These are phyloP conservation scores for Tinamus guttatus DNA, from an alignment of 2,113 vertebrate genomes.

Conservation along the genomic window DNA sequence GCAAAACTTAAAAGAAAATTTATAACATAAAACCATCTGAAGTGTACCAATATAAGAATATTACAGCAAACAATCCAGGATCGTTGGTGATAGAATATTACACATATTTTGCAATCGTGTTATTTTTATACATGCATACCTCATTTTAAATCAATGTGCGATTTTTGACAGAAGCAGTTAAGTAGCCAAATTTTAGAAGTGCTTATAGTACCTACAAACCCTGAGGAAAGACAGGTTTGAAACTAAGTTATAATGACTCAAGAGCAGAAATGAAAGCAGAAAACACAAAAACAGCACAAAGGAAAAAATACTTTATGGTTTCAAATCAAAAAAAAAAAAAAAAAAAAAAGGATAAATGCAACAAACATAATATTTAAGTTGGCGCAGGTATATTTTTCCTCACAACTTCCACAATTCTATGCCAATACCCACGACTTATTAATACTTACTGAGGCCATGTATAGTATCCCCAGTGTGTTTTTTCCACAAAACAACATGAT, in stretches of 20 bases:
- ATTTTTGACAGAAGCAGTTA: background rate
- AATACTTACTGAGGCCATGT: conserved; percentile 90
- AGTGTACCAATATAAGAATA: background rate
- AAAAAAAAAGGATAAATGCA: background rate
- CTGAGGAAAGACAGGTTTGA: background rate
- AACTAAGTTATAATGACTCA: background rate
- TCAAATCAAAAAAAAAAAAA: background rate
- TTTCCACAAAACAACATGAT: conserved; percentile 90
- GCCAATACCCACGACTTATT: background rate
- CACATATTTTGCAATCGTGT: rapidly evolving
- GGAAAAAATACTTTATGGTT: rapidly evolving
- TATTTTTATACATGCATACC: background rate
- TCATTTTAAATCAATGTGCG: background rate
- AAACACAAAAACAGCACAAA: background rate
- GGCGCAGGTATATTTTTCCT: background rate
- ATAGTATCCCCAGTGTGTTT: conserved; percentile 98
- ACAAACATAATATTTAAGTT: background rate
- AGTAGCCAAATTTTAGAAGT: background rate
- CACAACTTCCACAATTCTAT: background rate
- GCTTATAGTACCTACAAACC: background rate
- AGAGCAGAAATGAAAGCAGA: background rate
- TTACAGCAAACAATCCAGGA: background rate
- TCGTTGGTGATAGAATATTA: background rate
- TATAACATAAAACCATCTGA: background rate
- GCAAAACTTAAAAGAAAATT: background rate